phyloP scores from a whole-genome alignment of 1,140 invertebrate species.

The Mizuhopecten yessoensis region DNA sequence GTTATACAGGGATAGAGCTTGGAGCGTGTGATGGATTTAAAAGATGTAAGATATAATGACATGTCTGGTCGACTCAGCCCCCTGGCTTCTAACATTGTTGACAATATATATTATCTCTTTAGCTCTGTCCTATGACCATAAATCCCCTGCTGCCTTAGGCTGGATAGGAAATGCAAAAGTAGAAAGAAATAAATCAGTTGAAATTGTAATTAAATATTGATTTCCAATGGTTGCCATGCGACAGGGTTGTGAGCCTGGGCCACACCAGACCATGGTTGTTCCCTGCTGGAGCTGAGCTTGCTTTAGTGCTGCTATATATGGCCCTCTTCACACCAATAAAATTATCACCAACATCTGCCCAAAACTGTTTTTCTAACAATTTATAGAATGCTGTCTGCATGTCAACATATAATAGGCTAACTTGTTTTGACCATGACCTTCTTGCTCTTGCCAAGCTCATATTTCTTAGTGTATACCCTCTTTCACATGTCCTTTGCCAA shows the following conservation, averaged over 20 bases:
- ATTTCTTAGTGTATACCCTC: not conserved
- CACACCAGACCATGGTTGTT: not conserved
- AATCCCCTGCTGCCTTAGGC: constrained; percentile 30
- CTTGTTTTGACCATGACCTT: not conserved
- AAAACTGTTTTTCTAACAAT: not conserved
- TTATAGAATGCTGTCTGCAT: constrained; percentile 14
- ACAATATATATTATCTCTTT: constrained; percentile 28
- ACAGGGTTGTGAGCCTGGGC: not conserved
- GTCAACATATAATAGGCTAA: constrained; percentile 15
- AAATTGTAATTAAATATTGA: constrained; percentile 57
- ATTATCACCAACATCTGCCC: constrained; percentile 16
- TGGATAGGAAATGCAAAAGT: constrained; percentile 38
- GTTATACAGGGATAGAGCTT: not conserved
- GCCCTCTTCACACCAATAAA: constrained; percentile 3
- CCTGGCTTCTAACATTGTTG: constrained; percentile 5
- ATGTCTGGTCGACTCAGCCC: constrained; percentile 27
- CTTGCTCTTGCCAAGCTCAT: not conserved
- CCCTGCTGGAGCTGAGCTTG: constrained; percentile 12
- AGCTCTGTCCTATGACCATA: constrained; percentile 12
- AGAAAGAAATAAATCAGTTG: constrained; percentile 49
- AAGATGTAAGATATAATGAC: constrained; percentile 2
- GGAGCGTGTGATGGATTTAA: constrained; percentile 7
- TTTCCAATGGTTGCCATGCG: constrained; percentile 58
- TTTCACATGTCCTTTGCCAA: not conserved
- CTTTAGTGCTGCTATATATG: constrained; percentile 19